Evolutionary conservation across 2,113 vertebrate species (phyloP), one percentile per base, ranked within the genome.

Genomic region (Oophaga pumilio): DNA sequence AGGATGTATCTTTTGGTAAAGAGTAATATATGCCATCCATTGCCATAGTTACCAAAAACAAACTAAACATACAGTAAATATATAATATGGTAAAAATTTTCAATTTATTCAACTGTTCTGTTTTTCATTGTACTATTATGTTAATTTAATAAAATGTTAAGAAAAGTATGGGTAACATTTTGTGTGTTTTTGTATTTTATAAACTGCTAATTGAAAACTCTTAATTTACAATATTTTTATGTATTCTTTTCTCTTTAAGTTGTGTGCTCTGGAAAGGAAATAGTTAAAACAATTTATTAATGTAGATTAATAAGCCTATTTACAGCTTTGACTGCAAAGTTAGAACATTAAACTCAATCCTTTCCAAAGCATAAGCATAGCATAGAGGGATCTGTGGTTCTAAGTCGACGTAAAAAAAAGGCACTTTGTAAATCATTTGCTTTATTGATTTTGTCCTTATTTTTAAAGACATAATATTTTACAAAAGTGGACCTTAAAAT

Each of bases 81-180:
- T 15, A 22, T 33, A 68, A 5, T 10, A 49, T 5, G 13, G 59
- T 82, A 64, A 82, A 82, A n/a, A 14, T 69, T 69, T 22, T 68
- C 13, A 24, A 26, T 24, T 26, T 26, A 68, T 82, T 28, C 28
- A 18, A 28, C 60, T 66, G 79, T 82, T 66, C 12, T 11, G 24
- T 24, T 24, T 83, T 17, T 26, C n/a, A 69, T 69, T 68, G 49
- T 83, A 26, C 50, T 53, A 69, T 69, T 50, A 53, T 83, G n/a
- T 69, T 83, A 14, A 52, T 83, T 66, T 24, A 83, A 83, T 83
- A 83, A 68, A 83, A 69, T 18, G 1, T 26, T 4, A 43, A 60
- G 12, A 82, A 83, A 83, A 13, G 13, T 8, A 78, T 10, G 2
- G 20, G 6, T 68, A 20, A 24, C 12, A 50, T 64, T 26, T 83